These are phyloP conservation scores for Potamilus streckersoni DNA, from an alignment of 1,140 invertebrate species.

Conservation along the genomic window DNA sequence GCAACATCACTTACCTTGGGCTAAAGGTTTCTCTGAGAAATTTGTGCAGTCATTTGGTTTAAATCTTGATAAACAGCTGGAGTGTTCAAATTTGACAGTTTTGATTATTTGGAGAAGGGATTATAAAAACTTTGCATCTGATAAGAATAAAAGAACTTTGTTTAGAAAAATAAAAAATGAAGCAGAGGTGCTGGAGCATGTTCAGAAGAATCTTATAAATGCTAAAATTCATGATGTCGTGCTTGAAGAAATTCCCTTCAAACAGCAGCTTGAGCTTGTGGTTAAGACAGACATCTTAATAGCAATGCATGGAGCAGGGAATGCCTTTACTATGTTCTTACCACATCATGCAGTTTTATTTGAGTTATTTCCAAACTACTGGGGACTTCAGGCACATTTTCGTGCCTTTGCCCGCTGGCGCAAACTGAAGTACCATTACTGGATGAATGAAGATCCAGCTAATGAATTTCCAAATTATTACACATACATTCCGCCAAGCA, in stretches of 20 bases:
- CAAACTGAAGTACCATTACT: slow-evolving; percentile 17
- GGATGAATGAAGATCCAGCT: slow-evolving; percentile 14
- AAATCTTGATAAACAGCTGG: slow-evolving; percentile 7
- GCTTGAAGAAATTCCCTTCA: slow-evolving; percentile 48
- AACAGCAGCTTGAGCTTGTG: slow-evolving; percentile 49
- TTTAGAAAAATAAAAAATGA: slow-evolving; percentile 59
- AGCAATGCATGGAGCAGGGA: slow-evolving; percentile 95
- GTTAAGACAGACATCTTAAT: slow-evolving; percentile 90
- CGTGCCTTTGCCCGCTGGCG: slow-evolving; percentile 21
- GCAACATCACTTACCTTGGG: slow-evolving; percentile 33
- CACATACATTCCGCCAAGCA: slow-evolving; percentile 11
- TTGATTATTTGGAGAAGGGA: slow-evolving; percentile 59
- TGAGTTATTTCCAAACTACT: slow-evolving; percentile 80
- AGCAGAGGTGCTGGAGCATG: slow-evolving; percentile 36
- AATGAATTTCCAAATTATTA: slow-evolving; percentile 25
- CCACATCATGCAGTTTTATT: slow-evolving; percentile 95
- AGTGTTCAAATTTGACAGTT: slow-evolving; percentile 50
- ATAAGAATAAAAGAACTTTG: slow-evolving; percentile 34
- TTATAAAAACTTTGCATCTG: slow-evolving; percentile 58
- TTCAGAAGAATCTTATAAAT: slow-evolving; percentile 15
- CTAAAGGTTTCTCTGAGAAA: slow-evolving; percentile 57
- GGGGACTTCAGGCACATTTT: slow-evolving; percentile 15
- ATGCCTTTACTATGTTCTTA: slow-evolving; percentile 93
- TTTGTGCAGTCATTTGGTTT: slow-evolving; percentile 44
- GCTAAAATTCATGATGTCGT: slow-evolving; percentile 39